Conservation (phyloP, 1,140 invertebrate genomes). For the Pseudomyrmex sp. region DNA sequence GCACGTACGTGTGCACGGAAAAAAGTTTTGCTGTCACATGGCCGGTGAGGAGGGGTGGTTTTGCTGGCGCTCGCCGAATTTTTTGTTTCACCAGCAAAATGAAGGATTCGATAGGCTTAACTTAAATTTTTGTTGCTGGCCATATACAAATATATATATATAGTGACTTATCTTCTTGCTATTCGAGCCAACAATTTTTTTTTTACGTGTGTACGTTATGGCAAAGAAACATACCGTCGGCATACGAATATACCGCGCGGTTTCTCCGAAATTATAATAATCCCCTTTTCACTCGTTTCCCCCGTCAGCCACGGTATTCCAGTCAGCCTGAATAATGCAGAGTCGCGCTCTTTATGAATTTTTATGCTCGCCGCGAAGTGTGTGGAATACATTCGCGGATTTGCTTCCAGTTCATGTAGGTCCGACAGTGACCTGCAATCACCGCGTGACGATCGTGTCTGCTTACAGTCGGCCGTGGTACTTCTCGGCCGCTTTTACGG, state of each 20-base stretch:
- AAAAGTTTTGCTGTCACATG: no score
- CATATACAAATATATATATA: no score
- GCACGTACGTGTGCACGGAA: no score
- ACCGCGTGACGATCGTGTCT: not conserved
- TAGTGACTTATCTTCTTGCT: no score
- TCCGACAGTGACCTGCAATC: conserved; percentile 20
- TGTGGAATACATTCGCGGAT: conserved; percentile 74
- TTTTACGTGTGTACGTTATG: not conserved
- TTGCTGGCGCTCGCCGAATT: no score
- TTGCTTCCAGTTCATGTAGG: conserved; percentile 31
- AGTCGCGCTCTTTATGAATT: conserved; percentile 80
- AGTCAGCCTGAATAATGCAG: conserved; percentile 80
- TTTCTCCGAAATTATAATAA: conserved; percentile 80
- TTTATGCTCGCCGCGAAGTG: conserved; percentile 77
- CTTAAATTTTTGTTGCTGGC: no score
- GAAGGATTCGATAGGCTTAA: no score
- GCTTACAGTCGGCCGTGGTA: not conserved
- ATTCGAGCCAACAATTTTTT: no score
- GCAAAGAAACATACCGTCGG: conserved; percentile 60
- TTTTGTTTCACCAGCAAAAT: no score
- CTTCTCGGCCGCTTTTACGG: not conserved
- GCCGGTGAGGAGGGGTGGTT: no score
- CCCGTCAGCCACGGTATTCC: conserved; percentile 55
- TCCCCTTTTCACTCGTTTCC: conserved; percentile 70
- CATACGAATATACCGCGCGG: conserved; percentile 67